phyloP scores from a whole-genome alignment of 2,888 invertebrate genomes.

The Shargacucullia verbasci region DNA sequence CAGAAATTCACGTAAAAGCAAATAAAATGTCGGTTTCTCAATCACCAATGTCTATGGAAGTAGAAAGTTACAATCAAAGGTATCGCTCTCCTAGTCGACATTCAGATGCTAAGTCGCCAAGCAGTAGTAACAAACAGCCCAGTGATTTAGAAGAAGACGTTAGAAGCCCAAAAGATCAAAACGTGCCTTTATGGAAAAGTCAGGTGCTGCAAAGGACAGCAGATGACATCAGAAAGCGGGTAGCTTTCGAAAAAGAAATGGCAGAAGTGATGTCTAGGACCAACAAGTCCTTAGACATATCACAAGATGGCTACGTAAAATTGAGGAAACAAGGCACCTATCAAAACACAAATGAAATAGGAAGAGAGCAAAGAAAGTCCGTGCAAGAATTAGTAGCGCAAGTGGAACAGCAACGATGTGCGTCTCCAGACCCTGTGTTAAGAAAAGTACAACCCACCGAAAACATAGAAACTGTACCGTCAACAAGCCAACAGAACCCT shows the following conservation, averaged over 20 bases:
- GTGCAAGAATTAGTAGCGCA: constrained; percentile 91
- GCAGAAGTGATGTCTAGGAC: constrained; percentile 72
- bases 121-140: constrained; percentile 61
- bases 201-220: constrained; percentile 85
- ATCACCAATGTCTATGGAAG: constrained; percentile 79
- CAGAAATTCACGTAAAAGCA: constrained; percentile 84
- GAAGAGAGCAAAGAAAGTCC: constrained; percentile 84
- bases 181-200: constrained; percentile 79
- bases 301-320: constrained; percentile 86
- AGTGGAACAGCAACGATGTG: constrained; percentile 87
- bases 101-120: constrained; percentile 76
- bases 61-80: constrained; percentile 72
- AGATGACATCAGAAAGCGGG: constrained; percentile 81
- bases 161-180: constrained; percentile 64
- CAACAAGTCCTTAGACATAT: constrained; percentile 81
- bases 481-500: constrained; percentile 66
- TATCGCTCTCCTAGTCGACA: constrained; percentile 77
- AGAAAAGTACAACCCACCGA: constrained; percentile 74
- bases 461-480: constrained; percentile 58
- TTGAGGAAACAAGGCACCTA: constrained; percentile 77
- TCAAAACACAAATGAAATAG: constrained; percentile 61
- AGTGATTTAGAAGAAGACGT: constrained; percentile 72
- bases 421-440: constrained; percentile 78
- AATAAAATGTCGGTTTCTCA: constrained; percentile 80
- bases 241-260: constrained; percentile 80